These are phyloP conservation scores for Propithecus deckenii DNA, from an alignment of 2,797 vertebrate genomes.

Conservation along the genomic window DNA sequence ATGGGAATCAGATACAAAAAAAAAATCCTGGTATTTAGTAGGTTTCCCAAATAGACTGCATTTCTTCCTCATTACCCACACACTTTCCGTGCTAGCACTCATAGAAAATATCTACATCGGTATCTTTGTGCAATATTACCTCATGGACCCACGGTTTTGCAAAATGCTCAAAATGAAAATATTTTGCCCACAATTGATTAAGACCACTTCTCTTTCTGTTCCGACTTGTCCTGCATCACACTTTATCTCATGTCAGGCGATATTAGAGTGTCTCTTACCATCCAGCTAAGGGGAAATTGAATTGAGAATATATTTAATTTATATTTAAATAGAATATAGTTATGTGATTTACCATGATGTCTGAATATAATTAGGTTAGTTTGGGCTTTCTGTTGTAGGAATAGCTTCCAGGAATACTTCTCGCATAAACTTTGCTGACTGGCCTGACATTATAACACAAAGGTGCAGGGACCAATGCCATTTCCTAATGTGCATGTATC, in stretches of 20 bases:
- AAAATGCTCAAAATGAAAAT: not conserved
- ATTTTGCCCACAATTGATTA: not conserved
- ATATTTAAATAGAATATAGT: not conserved
- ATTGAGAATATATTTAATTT: constrained; percentile 39
- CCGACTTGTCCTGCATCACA: not conserved
- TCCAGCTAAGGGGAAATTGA: not conserved
- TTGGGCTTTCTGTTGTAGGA: not conserved
- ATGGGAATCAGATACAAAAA: not conserved
- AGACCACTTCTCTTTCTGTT: not conserved
- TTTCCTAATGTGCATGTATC: not conserved
- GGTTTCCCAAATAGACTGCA: not conserved
- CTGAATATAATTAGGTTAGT: constrained; percentile 20
- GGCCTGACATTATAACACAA: not conserved
- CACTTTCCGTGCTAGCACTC: not conserved
- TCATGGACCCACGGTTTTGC: not conserved
- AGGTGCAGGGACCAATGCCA: not conserved
- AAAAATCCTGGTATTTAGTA: not conserved
- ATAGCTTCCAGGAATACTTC: not conserved
- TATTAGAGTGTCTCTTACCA: not conserved
- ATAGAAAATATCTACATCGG: not conserved
- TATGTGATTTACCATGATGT: not conserved
- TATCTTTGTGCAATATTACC: not conserved
- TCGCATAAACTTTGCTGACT: not conserved
- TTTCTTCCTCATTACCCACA: not conserved
- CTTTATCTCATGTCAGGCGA: not conserved